Percentiles rank a stretch among this genome's conserved stretches.
Evolutionary conservation across 2,797 vertebrate species (phyloP).

Genomic region (Perodicticus potto): DNA sequence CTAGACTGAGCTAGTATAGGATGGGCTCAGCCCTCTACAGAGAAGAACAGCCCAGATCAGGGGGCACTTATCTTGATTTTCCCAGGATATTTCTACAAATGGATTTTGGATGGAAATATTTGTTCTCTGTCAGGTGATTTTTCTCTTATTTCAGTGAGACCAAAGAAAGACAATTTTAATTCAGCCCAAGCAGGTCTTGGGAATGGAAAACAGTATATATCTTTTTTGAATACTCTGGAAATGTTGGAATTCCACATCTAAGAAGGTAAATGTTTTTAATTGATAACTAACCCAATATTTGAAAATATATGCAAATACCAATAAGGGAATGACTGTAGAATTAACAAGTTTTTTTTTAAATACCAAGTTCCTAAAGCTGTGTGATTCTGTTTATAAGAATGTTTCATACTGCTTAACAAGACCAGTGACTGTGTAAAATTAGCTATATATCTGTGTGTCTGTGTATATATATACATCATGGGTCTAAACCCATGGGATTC

Average conservation of each 20-base stretch:
- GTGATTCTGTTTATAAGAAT: neutral
- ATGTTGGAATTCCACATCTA: constrained; percentile 32
- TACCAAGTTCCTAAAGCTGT: neutral
- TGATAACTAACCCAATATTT: neutral
- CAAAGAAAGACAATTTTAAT: constrained; percentile 6
- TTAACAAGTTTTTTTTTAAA: constrained; percentile 24
- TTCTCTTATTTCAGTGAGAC: constrained; percentile 24
- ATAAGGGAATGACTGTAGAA: neutral
- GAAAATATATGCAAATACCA: neutral
- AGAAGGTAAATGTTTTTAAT: constrained; percentile 24
- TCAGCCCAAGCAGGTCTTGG: neutral
- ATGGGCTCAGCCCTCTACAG: neutral
- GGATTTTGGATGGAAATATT: neutral
- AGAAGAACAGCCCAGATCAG: neutral
- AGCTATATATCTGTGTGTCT: neutral
- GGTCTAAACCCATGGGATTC: no score
- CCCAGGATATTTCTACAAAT: neutral
- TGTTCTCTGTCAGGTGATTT: neutral
- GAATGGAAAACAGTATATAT: neutral
- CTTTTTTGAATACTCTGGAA: constrained; percentile 19
- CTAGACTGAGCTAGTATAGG: neutral
- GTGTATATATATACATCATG: no score
- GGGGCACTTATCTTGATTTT: accelerated
- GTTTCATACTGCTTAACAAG: neutral
- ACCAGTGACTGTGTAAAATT: neutral